phyloP scores from a whole-genome alignment of 2,797 vertebrate genomes.

The Hozukius guyotensis region DNA sequence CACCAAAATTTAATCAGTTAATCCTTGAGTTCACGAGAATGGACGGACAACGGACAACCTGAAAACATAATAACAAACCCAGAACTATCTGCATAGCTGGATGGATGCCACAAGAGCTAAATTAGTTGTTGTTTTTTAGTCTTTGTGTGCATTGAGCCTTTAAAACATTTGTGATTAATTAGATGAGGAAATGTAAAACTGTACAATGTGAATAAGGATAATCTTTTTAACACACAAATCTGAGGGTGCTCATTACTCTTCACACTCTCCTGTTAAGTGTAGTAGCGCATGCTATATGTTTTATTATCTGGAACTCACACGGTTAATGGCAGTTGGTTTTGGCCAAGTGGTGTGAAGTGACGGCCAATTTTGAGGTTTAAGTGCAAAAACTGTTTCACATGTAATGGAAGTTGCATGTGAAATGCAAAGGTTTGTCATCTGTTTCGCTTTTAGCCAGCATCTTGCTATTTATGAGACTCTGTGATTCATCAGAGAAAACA shows the following conservation, averaged over 20 bases:
- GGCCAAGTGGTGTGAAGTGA: neutral
- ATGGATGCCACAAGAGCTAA: neutral
- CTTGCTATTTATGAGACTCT: neutral
- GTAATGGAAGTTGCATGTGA: neutral
- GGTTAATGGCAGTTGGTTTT: neutral
- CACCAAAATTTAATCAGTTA: no score
- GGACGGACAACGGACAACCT: neutral
- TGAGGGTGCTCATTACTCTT: neutral
- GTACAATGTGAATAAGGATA: neutral
- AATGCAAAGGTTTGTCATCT: neutral
- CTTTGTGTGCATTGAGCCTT: neutral
- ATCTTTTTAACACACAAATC: neutral
- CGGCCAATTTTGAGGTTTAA: neutral
- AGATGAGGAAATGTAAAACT: neutral
- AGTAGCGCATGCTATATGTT: no score
- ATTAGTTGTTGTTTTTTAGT: neutral
- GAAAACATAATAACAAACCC: neutral
- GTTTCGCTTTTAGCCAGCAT: neutral
- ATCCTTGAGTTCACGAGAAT: no score
- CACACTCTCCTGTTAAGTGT: neutral
- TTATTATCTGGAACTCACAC: neutral
- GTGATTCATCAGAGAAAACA: neutral
- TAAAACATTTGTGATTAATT: neutral
- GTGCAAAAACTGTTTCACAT: neutral
- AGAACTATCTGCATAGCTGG: neutral